Base-by-base conservation (phyloP, 2,113 vertebrate species). In the Barnardius zonarius region DNA sequence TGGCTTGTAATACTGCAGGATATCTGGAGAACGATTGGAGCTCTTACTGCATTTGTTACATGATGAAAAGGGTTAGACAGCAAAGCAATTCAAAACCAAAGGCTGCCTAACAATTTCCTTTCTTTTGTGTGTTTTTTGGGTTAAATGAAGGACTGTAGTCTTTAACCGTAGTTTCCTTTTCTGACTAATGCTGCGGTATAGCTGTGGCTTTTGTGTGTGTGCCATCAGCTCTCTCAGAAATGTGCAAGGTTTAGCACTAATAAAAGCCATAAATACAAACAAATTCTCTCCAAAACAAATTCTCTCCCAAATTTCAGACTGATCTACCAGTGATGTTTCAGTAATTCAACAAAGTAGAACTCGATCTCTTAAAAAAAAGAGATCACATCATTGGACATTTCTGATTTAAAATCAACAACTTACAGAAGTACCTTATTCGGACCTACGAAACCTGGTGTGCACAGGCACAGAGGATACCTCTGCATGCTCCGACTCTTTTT, bases 1-100 rank as follows among this genome's bases (percentile, higher is more conserved):
- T 95, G 86, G 91, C 88, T 88, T 86, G 66, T 67, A 90, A 88
- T 97, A 63, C 91, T 67, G 73, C 76, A 74, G 80, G 91, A n/a
- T 94, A 88, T 63, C 83, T 86, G 88, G 46, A 79, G 75, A 83
- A 72, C 13, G 4, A 84, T 1, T 55, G 43, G 62, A 78, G 68
- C 10, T 83, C 63, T 77, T 92, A 13, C 25, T 4, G 11, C 48
- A 41, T 73, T 90, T 66, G 41, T 73, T 83, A 74, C 20, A 27
- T 22, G 46, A 88, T 92, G 62, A 78, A 94, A 86, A 88, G 23
- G 4, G 20, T 51, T 23, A 13, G 51, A 78, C 68, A 93, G 70
- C 64, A 95, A 88, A 94, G 90, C 59, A 78, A 73, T 78, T 80
- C 68, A 46, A 81, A 96, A 41, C 69, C 88, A 61, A 88, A 91